These are phyloP conservation scores for Synanthedon myopaeformis DNA, from an alignment of 2,888 invertebrate genomes.

Conservation along the genomic window DNA sequence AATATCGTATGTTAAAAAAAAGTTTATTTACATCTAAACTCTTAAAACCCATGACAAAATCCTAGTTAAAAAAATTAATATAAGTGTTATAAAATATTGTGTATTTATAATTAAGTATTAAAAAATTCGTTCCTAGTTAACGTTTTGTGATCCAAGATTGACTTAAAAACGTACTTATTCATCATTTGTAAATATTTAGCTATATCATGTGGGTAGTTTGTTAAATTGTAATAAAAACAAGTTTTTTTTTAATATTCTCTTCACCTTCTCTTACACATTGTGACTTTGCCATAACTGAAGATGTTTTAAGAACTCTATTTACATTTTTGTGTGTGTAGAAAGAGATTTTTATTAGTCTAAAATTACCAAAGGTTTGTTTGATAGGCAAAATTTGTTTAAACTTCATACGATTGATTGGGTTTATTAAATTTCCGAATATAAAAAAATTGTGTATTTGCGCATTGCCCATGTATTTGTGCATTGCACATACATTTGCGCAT, in stretches of 20 bases:
- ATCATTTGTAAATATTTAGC: conserved; percentile 7
- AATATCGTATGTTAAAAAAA: conserved; percentile 10
- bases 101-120: conserved; percentile 5
- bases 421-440: conserved; percentile 11
- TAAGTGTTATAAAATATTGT: conserved; percentile 5
- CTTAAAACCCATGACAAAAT: conserved; percentile 14
- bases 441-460: neutral
- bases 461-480: neutral
- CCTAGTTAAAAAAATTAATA: conserved; percentile 5
- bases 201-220: conserved; percentile 7
- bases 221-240: conserved; percentile 8
- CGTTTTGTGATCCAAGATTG: conserved; percentile 25
- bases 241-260: neutral
- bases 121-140: conserved; percentile 38
- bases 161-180: conserved; percentile 20
- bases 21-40: conserved; percentile 5
- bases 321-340: neutral
- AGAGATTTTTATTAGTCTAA: conserved; percentile 12
- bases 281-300: neutral
- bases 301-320: neutral
- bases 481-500: neutral
- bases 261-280: neutral
- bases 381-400: conserved; percentile 10
- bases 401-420: conserved; percentile 3
- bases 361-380: conserved; percentile 16